Base-by-base conservation (phyloP, 2,888 invertebrate species). In the Mythimna pallens region DNA sequence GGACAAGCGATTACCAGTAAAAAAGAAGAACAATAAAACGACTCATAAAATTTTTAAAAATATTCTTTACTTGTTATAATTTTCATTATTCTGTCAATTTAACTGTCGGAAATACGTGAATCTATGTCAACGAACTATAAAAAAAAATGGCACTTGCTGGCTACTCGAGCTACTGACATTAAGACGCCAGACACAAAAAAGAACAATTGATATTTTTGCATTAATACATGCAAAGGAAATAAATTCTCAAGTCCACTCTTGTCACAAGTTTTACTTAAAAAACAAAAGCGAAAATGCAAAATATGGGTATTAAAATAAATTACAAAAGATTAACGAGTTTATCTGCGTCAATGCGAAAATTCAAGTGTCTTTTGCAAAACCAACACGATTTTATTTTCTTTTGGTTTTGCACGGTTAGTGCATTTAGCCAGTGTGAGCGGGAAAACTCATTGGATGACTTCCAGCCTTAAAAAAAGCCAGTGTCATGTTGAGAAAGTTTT, bases 311-410 rank as follows among this genome's bases (percentile, higher is more conserved):
- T 34, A 12, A 7, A 57, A 36, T 52, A 43, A 30, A 68, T 47
- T 43, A 25, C 17, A 75, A 75, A 47, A 59, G 14, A 47, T 8
- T n/a, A 47, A 75, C 34, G 22, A 54, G 25, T 30, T 75, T 43
- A 14, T 14, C 9, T 74, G 58, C 40, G 50, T 66, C 65, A 52
- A 2, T 58, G 58, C 40, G 14, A 65, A 73, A 57, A 25, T 72
- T 73, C 54, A 47, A 36, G 17, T 47, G 43, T 17, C 20, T 10
- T 34, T 7, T 55, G 12, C 34, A 34, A 25, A 47, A 54, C 10
- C 5, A 14, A 14, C 34, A 43, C 22, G 14, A 63, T 47, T 20
- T 47, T 47, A 6, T 47, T 43, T 47, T 47, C 1, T 17, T 17
- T 17, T 17, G 14, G 12, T 5, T 47, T 47, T 17, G 5, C 17